Evolutionary conservation across 2,797 vertebrate species (phyloP), one percentile per base, ranked within the genome.

Genomic region (Pogonophryne albipinna): DNA sequence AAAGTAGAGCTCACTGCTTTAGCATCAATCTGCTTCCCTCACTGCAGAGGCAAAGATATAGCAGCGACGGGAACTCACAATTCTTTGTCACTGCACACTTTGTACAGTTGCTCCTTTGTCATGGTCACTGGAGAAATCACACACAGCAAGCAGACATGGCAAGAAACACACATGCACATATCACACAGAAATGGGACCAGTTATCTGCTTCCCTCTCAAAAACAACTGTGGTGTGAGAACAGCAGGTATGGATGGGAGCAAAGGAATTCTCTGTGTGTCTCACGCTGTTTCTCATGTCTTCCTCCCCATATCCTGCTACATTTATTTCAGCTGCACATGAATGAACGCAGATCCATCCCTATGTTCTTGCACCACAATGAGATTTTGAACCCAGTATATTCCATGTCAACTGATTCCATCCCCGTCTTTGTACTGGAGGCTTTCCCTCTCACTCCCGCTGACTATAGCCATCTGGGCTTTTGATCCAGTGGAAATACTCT

Each of bases 391-490:
- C 66, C 70, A 49, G 46, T 62, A 20, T 80, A 72, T 83, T 85
- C 50, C 50, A 47, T 75, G 85, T 87, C 80, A 85, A 87, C 78
- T 71, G 61, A 87, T 82, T 82, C 67, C 50, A 56, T 76, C 84
- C 67, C 82, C 64, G 78, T 71, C 79, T 87, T 87, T 75, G 80
- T 76, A 78, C 71, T 65, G 74, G 57, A 74, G 65, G 74, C 72
- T 72, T 84, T 84, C 55, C 61, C 64, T 77, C 52, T 73, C 63
- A 23, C 80, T 77, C 83, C 82, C 19, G 78, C 76, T 87, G 84
- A 86, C 81, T 87, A 69, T 59, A 83, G 82, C 85, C 87, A 90
- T 90, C 87, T 90, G 87, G 85, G 82, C 84, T 87, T 90, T 87
- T 88, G 82, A 89, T 91, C 80, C 75, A 19, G 55, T 86, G 79